Evolutionary conservation across 2,797 vertebrate species (phyloP).

Genomic region (Gymnodraco acuticeps): DNA sequence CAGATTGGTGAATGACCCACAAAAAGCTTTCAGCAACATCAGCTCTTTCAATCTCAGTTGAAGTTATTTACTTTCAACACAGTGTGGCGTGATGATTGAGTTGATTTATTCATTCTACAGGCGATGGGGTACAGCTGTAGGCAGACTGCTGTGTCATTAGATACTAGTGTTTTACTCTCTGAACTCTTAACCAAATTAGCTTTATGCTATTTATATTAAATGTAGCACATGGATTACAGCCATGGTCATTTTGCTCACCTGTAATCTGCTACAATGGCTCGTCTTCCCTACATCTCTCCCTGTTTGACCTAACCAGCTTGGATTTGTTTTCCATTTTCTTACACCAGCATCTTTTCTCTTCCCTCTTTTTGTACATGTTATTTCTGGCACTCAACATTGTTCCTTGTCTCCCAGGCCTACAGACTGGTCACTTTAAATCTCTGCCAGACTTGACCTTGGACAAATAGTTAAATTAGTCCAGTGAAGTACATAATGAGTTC

Average conservation of each 20-base stretch:
- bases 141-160: conserved; percentile 46
- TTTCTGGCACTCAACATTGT: conserved; percentile 54
- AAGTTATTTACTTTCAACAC: conserved; percentile 48
- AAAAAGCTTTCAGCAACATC: conserved; percentile 51
- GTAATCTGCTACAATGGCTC: background rate
- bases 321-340: conserved; percentile 20
- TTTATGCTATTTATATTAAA: background rate
- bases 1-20: conserved; percentile 25
- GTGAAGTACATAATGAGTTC: conserved; percentile 85
- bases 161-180: conserved; percentile 17
- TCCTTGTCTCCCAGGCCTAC: conserved; percentile 70
- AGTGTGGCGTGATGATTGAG: conserved; percentile 42
- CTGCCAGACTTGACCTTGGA: conserved; percentile 85
- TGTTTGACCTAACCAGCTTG: conserved; percentile 31
- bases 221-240: background rate
- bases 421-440: conserved; percentile 84
- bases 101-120: conserved; percentile 58
- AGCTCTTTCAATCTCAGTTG: conserved; percentile 47
- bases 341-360: conserved; percentile 1
- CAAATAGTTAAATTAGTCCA: conserved; percentile 83
- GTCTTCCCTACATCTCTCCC: conserved; percentile 16
- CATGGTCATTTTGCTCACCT: background rate
- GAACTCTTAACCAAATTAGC: conserved; percentile 15
- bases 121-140: conserved; percentile 20
- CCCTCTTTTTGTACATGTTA: conserved; percentile 29